phyloP scores from a whole-genome alignment of 2,797 vertebrate species.

The Melanotaenia maccullochi region DNA sequence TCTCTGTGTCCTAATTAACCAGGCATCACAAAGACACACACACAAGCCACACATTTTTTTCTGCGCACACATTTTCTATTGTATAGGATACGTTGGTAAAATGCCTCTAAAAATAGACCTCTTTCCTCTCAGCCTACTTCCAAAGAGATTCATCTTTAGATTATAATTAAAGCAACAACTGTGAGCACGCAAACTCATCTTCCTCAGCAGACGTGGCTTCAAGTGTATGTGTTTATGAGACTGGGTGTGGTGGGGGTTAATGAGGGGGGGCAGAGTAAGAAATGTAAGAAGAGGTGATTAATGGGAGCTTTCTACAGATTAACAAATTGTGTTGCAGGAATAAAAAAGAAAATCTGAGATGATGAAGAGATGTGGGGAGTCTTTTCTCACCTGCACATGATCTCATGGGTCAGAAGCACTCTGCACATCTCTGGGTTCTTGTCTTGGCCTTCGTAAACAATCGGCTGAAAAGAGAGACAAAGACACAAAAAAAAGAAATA shows the following conservation, averaged over 20 bases:
- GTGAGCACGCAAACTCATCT: conserved; percentile 79
- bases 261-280: conserved; percentile 62
- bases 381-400: conserved; percentile 94
- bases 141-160: conserved; percentile 85
- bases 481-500: conserved; percentile 1
- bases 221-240: conserved; percentile 25
- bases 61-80: conserved; percentile 45
- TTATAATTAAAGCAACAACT: conserved; percentile 87
- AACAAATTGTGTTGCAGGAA: conserved; percentile 33
- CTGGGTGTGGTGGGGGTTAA: conserved; percentile 53
- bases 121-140: conserved; percentile 85
- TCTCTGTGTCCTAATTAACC: conserved; percentile 88
- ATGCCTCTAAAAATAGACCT: conserved; percentile 83
- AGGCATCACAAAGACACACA: conserved; percentile 71
- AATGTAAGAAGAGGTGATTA: conserved; percentile 52
- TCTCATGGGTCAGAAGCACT: conserved; percentile 98
- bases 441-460: conserved; percentile 98
- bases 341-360: not conserved
- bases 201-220: conserved; percentile 54
- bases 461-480: conserved; percentile 69
- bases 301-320: conserved; percentile 39
- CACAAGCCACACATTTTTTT: conserved; percentile 22
- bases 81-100: conserved; percentile 76
- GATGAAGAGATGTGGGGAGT: conserved; percentile 17
- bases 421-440: conserved; percentile 99